These are phyloP conservation scores for Macaria liturata DNA, from an alignment of 2,888 invertebrate genomes.

Conservation along the genomic window DNA sequence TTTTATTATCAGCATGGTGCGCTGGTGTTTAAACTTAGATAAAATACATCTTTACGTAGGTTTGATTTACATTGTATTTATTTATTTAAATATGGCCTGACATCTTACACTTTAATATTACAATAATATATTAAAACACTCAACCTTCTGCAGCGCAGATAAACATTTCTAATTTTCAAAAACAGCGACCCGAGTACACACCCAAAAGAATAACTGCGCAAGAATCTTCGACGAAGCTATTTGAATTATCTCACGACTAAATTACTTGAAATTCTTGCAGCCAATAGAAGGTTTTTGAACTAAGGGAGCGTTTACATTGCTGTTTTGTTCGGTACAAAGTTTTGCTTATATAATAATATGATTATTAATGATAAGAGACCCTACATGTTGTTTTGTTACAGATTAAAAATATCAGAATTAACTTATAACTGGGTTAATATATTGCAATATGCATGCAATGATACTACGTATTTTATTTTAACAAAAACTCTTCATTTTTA, in stretches of 20 bases:
- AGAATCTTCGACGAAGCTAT: conserved; percentile 23
- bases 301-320: conserved; percentile 14
- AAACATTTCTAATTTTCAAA: conserved; percentile 7
- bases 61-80: no score
- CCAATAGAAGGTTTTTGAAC: conserved; percentile 35
- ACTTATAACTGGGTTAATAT: no score
- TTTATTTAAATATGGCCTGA: no score
- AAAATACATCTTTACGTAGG: no score
- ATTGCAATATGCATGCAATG: no score
- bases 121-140: background rate
- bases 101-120: no score
- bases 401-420: no score
- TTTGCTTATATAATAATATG: background rate
- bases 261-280: conserved; percentile 28
- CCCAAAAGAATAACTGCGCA: conserved; percentile 13
- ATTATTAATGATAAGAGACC: background rate
- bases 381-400: background rate
- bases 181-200: conserved; percentile 2
- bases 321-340: background rate
- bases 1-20: no score
- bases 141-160: background rate
- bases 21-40: no score
- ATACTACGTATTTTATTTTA: no score
- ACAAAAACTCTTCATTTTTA: no score
- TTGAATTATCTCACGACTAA: conserved; percentile 29